Evolutionary conservation across 2,113 vertebrate genomes (phyloP), one percentile per base, ranked within the genome.

Genomic region (Gallinago jamesoni): DNA sequence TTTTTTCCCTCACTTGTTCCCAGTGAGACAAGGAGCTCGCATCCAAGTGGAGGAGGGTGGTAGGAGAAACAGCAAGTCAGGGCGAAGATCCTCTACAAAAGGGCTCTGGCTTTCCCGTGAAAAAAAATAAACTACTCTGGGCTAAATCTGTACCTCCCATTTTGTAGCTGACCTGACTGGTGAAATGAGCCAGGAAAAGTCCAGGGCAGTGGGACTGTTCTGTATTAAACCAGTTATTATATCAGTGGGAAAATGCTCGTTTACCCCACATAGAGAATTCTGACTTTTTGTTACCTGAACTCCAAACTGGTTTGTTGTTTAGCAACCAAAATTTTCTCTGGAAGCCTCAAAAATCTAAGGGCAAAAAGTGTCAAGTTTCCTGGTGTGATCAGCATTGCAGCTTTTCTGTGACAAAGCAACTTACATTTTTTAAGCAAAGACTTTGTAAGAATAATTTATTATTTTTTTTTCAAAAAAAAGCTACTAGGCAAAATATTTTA

Each of bases 1-100:
- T 75, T 93, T 95, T 93, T 75, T 69, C 77, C 66, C 84, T 45
- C 59, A 85, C 72, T 92, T 62, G 81, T 80, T 97, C 87, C 81
- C 79, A 80, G 63, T 84, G 78, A 87, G 90, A 91, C 86, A 66
- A 85, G 87, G 64, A 57, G 41, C 66, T 92, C 10, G 3, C 77
- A 94, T 87, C 66, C 94, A 85, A 85, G 53, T 88, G 88, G 93
- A 95, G 93, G 94, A 97, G 88, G 96, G 30, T 39, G 50, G 66
- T 28, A 80, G 80, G 69, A 96, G 89, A 94, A 93, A 55, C 27
- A 83, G 93, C 96, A 94, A 97, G 93, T 95, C 33, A 70, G 94
- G 87, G 83, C 96, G 39, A 79, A 95, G 77, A 86, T 72, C 69
- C 69, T 45, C 80, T 68, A 31, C 77, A 73, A 84, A 87, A 79